Evolutionary conservation across 2,797 vertebrate genomes (phyloP).

Genomic region (Melanotaenia parkinsoni): DNA sequence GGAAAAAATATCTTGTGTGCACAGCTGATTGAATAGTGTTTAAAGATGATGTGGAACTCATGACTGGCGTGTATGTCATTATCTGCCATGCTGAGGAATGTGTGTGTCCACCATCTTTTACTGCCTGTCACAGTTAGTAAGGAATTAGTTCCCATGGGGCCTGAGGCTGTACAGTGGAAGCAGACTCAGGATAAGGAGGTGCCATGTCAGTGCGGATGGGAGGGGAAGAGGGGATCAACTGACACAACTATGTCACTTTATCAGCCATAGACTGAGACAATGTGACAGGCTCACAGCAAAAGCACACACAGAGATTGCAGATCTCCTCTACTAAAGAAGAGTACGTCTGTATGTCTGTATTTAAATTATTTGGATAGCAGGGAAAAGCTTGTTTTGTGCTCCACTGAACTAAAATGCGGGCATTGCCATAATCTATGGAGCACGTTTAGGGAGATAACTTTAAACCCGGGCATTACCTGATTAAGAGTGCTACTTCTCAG

Average conservation of each 20-base stretch:
- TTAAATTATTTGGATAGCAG: background rate
- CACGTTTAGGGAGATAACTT: constrained; percentile 56
- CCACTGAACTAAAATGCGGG: constrained; percentile 32
- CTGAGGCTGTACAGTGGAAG: constrained; percentile 55
- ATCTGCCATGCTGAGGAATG: constrained; percentile 23
- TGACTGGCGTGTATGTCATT: constrained; percentile 43
- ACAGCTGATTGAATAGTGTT: constrained; percentile 36
- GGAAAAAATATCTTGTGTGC: constrained; percentile 18
- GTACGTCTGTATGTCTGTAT: background rate
- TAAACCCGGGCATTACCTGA: constrained; percentile 76
- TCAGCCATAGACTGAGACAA: constrained; percentile 59
- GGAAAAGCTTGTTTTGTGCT: constrained; percentile 14
- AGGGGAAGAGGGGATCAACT: constrained; percentile 59
- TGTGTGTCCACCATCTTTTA: constrained; percentile 45
- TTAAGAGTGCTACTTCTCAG: constrained; percentile 72
- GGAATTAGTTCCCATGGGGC: constrained; percentile 59
- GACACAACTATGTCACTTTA: constrained; percentile 71
- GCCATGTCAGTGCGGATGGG: constrained; percentile 43
- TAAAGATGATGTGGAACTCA: constrained; percentile 35
- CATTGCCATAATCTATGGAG: constrained; percentile 52
- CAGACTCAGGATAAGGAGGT: constrained; percentile 58
- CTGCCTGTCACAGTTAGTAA: constrained; percentile 57
- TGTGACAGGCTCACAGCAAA: constrained; percentile 51
- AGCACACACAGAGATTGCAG: constrained; percentile 11
- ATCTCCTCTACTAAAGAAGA: constrained; percentile 12